A percentile compares a stretch with the other conserved stretches of the same genome.
Conservation (phyloP, 2,113 vertebrate genomes). For the Alexandromys fortis region DNA sequence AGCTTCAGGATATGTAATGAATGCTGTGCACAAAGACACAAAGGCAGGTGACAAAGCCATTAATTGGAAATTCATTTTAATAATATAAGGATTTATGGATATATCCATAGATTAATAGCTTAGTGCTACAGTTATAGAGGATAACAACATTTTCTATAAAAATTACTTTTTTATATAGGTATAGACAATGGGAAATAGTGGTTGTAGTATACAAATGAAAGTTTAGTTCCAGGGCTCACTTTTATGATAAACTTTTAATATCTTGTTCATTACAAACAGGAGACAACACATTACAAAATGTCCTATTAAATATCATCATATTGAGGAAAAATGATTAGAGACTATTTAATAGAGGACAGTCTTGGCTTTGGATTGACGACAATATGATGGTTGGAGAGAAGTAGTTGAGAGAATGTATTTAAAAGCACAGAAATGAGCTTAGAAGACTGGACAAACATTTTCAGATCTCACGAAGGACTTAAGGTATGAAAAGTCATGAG, state of each 20-base stretch:
- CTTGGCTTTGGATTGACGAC: not conserved
- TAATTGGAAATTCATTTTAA: not conserved
- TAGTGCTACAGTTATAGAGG: not conserved
- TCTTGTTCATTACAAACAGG: not conserved
- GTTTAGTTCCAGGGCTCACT: not conserved
- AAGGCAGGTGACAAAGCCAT: not conserved
- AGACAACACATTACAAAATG: not conserved
- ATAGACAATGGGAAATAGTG: not conserved
- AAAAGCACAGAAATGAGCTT: not conserved
- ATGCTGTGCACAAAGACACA: accelerated
- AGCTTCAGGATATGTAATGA: not conserved
- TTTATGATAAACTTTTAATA: not conserved
- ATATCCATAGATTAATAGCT: not conserved
- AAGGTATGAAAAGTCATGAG: not conserved
- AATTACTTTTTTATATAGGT: not conserved
- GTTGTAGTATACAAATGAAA: not conserved
- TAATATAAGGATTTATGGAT: not conserved
- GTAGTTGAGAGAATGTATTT: not conserved
- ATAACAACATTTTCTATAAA: not conserved
- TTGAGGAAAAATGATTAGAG: not conserved
- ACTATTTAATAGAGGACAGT: not conserved
- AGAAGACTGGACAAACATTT: not conserved
- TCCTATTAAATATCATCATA: not conserved
- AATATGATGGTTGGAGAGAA: not conserved
- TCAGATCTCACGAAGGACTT: not conserved